Conservation (phyloP, 2,113 vertebrate genomes). For the Nesogale talazaci region DNA sequence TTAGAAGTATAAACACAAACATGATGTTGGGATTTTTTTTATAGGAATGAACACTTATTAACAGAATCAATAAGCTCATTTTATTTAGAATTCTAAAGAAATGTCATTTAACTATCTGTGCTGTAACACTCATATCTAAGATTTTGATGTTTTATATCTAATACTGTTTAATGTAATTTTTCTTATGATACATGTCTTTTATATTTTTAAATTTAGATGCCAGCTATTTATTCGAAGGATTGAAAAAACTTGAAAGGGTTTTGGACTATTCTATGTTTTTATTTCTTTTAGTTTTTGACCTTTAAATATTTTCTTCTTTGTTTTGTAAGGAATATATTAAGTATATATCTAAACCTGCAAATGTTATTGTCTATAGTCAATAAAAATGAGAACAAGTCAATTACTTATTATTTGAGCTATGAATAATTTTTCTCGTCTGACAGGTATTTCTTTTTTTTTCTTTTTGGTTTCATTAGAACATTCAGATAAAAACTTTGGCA, state of each 20-base stretch:
- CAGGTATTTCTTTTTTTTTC: constrained; percentile 87
- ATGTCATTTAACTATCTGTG: background rate
- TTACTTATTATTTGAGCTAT: constrained; percentile 63
- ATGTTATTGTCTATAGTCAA: constrained; percentile 31
- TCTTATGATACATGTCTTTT: background rate
- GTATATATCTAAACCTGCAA: constrained; percentile 47
- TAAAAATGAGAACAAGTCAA: constrained; percentile 2
- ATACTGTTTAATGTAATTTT: constrained; percentile 44
- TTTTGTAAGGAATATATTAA: constrained; percentile 35
- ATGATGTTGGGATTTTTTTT: constrained; percentile 9
- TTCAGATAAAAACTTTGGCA: constrained; percentile 99
- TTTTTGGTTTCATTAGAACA: constrained; percentile 96
- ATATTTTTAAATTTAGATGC: background rate
- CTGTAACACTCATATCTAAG: constrained; percentile 12
- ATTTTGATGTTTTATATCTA: constrained; percentile 24
- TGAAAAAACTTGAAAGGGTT: background rate
- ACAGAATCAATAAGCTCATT: background rate
- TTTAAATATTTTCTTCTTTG: background rate
- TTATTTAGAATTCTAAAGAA: constrained; percentile 39
- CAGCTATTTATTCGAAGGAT: constrained; percentile 15
- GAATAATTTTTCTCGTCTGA: constrained; percentile 70
- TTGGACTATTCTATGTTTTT: constrained; percentile 14
- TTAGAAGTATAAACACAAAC: background rate
- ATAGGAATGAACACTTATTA: constrained; percentile 14
- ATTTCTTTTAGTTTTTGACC: background rate